Percentiles rank a stretch among this genome's conserved stretches.
Conservation (phyloP, 2,113 vertebrate genomes). For the Vulpes vulpes region DNA sequence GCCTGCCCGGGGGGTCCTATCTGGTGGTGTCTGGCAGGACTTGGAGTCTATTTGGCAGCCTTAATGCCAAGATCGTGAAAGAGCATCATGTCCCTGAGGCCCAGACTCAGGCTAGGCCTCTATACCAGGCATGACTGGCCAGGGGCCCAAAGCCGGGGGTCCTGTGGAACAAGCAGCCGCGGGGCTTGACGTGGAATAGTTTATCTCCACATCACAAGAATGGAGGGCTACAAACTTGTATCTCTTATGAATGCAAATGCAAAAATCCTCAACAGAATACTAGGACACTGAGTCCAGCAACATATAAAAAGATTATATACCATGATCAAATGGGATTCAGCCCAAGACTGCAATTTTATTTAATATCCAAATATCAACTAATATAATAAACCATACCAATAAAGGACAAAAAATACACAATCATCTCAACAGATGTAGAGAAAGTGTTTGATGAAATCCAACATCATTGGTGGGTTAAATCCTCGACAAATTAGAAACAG, state of each 20-base stretch:
- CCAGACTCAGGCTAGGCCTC: no score
- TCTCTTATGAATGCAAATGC: background rate
- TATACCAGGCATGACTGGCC: no score
- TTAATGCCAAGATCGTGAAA: no score
- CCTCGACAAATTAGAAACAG: background rate
- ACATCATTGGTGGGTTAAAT: background rate
- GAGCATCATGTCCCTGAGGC: accelerated
- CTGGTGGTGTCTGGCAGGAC: background rate
- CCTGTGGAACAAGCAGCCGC: accelerated
- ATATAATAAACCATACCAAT: background rate
- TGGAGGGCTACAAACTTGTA: background rate
- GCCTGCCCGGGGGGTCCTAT: background rate
- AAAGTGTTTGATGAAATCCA: background rate
- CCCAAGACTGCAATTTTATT: background rate
- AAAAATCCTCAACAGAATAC: background rate
- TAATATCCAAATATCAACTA: background rate
- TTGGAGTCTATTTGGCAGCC: background rate
- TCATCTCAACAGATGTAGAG: background rate
- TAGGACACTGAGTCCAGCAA: background rate
- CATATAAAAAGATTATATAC: background rate
- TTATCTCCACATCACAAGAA: background rate
- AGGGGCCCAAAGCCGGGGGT: no score
- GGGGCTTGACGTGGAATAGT: background rate
- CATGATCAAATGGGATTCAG: background rate
- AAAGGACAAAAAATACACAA: background rate